These are phyloP conservation scores for Hydractinia symbiolongicarpus DNA, from an alignment of 30 jellyfish, hydroid and myxozoan species.

Conservation along the genomic window DNA sequence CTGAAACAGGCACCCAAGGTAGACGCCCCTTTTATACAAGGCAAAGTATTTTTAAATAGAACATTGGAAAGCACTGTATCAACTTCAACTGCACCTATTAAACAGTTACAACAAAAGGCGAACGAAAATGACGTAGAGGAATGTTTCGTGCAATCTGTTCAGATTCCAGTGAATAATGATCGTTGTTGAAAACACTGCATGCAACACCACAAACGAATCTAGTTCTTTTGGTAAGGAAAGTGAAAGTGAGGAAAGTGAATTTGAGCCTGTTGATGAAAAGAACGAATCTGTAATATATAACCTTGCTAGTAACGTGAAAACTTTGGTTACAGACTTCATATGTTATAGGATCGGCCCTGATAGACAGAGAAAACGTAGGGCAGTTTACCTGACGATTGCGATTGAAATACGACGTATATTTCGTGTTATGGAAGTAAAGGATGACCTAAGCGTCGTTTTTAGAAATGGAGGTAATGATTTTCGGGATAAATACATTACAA, in stretches of 20 bases:
- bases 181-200: too few species aligned
- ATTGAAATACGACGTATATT: neutral
- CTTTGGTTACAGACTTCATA: neutral
- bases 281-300: neutral
- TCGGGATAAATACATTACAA: neutral
- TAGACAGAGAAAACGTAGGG: conserved; percentile 4
- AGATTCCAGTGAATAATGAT: neutral
- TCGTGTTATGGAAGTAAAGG: neutral
- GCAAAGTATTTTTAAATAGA: neutral
- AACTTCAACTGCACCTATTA: neutral
- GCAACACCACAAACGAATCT: too few species aligned
- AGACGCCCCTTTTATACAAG: neutral
- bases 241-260: neutral
- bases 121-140: neutral
- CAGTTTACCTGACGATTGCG: neutral
- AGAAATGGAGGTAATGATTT: neutral
- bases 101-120: neutral
- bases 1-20: neutral
- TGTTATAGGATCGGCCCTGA: conserved; percentile 7
- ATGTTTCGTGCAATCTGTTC: neutral
- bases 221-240: too few species aligned
- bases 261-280: neutral
- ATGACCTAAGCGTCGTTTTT: neutral
- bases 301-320: neutral
- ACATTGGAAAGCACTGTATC: neutral